phyloP scores from a whole-genome alignment of 2,113 vertebrate species.

The Haemorhous mexicanus region DNA sequence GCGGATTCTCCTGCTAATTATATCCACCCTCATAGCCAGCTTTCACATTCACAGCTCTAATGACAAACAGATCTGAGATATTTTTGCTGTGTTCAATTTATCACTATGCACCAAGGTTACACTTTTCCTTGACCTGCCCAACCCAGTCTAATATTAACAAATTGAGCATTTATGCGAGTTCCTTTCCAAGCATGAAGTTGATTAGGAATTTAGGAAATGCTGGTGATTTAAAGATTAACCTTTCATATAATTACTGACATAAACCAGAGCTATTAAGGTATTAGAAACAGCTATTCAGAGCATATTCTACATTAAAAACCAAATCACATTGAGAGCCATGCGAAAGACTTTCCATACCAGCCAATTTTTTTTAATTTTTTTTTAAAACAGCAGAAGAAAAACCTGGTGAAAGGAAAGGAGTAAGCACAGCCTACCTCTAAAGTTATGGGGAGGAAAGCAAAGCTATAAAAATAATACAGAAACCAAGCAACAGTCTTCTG shows the following conservation, averaged over 20 bases:
- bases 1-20: background rate
- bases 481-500: conserved; percentile 65
- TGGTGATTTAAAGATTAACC: conserved; percentile 60
- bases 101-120: background rate
- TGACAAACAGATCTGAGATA: background rate
- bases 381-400: background rate
- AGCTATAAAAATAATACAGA: conserved; percentile 62
- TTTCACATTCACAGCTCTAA: background rate
- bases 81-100: conserved; percentile 1
- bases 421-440: conserved; percentile 45
- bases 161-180: background rate
- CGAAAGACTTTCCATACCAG: background rate
- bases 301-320: background rate
- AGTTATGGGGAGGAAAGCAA: conserved; percentile 57
- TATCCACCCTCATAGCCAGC: background rate
- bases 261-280: background rate
- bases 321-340: background rate
- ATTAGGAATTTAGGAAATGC: conserved; percentile 37
- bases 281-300: conserved; percentile 12
- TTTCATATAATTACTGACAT: conserved; percentile 43
- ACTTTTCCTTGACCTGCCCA: conserved; percentile 26
- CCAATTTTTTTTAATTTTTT: background rate
- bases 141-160: conserved; percentile 18
- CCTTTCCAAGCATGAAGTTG: conserved; percentile 13
- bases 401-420: conserved; percentile 6